These are phyloP conservation scores for Abramis brama DNA, from an alignment of 2,113 vertebrate species.

Conservation along the genomic window DNA sequence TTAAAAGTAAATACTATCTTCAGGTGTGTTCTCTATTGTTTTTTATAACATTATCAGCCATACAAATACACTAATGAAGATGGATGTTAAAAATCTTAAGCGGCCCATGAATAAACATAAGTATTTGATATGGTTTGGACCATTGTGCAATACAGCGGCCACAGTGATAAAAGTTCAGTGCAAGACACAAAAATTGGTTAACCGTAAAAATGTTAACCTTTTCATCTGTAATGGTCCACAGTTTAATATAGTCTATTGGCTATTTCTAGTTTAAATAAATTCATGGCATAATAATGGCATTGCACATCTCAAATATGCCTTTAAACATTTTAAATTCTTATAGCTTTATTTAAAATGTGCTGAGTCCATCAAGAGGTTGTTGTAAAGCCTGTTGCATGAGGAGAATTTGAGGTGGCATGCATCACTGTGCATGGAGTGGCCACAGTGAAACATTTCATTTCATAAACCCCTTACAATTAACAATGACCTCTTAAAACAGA, in stretches of 20 bases:
- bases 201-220: too few relatives aligned
- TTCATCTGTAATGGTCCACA: background rate
- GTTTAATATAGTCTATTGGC: background rate
- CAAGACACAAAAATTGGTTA: too few relatives aligned
- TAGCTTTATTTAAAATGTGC: background rate
- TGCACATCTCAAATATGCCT: background rate
- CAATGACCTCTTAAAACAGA: too few relatives aligned
- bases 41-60: too few relatives aligned
- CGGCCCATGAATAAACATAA: background rate
- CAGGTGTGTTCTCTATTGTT: too few relatives aligned
- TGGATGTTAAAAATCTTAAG: background rate
- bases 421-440: constrained; percentile 14
- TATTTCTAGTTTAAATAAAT: background rate
- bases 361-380: background rate
- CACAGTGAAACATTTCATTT: constrained; percentile 32
- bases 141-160: background rate
- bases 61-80: too few relatives aligned
- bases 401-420: background rate
- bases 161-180: background rate
- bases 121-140: background rate
- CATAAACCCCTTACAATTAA: constrained; percentile 8
- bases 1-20: too few relatives aligned
- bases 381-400: background rate
- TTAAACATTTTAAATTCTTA: background rate
- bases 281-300: background rate